Base-by-base conservation (phyloP, 2,888 invertebrate species). In the Oxyscelio sp. region DNA sequence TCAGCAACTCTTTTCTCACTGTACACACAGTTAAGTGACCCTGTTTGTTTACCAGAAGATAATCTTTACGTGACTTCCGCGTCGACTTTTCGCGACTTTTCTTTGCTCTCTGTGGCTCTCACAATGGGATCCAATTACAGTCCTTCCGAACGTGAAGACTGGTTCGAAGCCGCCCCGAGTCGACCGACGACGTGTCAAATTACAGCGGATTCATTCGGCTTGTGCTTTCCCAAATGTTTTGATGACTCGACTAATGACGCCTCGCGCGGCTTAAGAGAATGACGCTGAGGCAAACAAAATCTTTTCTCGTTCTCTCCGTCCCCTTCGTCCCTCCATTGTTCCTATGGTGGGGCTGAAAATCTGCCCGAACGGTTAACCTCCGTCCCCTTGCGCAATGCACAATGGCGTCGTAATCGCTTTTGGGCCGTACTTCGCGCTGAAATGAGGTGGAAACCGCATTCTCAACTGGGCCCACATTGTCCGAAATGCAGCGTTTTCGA, bases 381-480 rank as follows among this genome's bases (percentile, higher is more conserved):
- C n/a, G n/a, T n/a, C n/a, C n/a, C n/a, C n/a, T n/a, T n/a, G 71
- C 84, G 74, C 70, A 83, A n/a, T 27, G 83, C 71, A 91, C 91
- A 91, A 91, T 89, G 74, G 87, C 83, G 70, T 66, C 88, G 90
- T 90, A 92, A 93, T 91, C 91, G 91, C 89, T 87, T 90, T 88
- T 89, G 91, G 87, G 65, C 90, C 90, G 90, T 91, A 91, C 92
- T 91, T 90, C 89, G 90, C 87, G 89, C 89, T 92, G 92, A 93
- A 94, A 94, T 94, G 93, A 94, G 92, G 91, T 90, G 93, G 93
- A 92, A 93, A 92, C 92, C 92, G 91, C 92, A 91, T 89, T 91
- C 90, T 87, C 85, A 73, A 82, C 77, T 61, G 56, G 73, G 45
- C 61, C 71, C 63, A 34, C 85, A 81, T 89, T 89, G 85, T 87